Base-by-base conservation (phyloP, 1,140 invertebrate species). In the Caligus rogercresseyi region DNA sequence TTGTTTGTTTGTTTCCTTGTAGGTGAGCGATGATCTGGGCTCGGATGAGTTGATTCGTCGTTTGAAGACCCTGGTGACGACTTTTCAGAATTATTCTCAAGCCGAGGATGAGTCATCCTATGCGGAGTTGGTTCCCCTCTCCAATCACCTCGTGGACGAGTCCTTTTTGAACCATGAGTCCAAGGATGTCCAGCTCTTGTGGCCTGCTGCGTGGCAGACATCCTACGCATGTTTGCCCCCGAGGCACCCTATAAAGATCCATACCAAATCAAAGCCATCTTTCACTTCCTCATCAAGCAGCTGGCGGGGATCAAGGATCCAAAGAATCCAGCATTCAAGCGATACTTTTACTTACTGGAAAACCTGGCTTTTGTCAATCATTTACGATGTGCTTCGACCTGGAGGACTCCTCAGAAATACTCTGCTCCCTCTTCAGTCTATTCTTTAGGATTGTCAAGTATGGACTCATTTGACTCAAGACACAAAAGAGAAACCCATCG, bases 341-440 rank as follows among this genome's bases (percentile, higher is more conserved):
- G 93, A 67, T 98, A 97, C 72, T 97, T 97, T 75, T 98, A 98
- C 75, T 76, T 89, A 53, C 75, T 91, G 64, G 86, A 96, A 78
- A 98, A 96, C 75, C 78, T 98, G 65, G 91, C 92, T 11, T 97
- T 93, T 75, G 92, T 96, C 19, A 98, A 98, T 94, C 91, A 0
- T 98, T 98, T 74, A 96, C 96, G 73, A 96, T 98, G 84, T 97
- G 93, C 74, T 92, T 97, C 72, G 93, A 98, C 72, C 74, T 97
- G 43, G 92, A 97, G 73, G 91, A 96, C 73, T 94, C 87, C 69
- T 89, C 96, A 74, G 89, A 94, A 74, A 95, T 97, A 69, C 94
- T 97, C 72, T 91, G 89, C 70, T 82, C 83, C 51, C 77, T 98
- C 0, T 96, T 96, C 74, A 83, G 84, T 55, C 79, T 95, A n/a